Conservation (phyloP, 2,797 vertebrate genomes). For the Danio kyathit region DNA sequence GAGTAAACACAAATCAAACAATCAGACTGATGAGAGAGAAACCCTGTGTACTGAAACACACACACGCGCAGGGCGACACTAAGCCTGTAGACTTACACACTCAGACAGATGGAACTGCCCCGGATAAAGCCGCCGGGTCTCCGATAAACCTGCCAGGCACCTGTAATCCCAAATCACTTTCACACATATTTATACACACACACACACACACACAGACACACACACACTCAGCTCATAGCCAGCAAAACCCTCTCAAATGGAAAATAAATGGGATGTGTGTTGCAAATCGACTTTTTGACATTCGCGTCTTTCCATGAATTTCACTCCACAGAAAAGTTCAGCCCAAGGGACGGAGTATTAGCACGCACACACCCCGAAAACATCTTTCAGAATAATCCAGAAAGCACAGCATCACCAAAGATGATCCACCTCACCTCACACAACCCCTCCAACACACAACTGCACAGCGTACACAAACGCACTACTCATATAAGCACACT, state of each 20-base stretch:
- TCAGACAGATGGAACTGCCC: conserved; percentile 53
- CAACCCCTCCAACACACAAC: conserved; percentile 14
- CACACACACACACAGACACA: conserved; percentile 29
- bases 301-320: conserved; percentile 21
- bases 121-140: conserved; percentile 60
- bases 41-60: neutral
- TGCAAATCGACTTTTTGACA: conserved; percentile 39
- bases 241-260: conserved; percentile 11
- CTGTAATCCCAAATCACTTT: conserved; percentile 68
- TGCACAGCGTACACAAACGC: too few relatives aligned
- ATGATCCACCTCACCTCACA: conserved; percentile 2
- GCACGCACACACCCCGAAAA: conserved; percentile 4
- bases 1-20: conserved; percentile 28
- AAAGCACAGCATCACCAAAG: conserved; percentile 9
- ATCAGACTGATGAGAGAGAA: conserved; percentile 27
- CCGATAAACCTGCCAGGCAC: conserved; percentile 68
- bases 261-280: conserved; percentile 33
- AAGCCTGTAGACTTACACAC: conserved; percentile 42
- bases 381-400: conserved; percentile 13
- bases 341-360: neutral
- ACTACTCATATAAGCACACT: too few relatives aligned
- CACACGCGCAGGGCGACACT: conserved; percentile 31
- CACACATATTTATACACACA: conserved; percentile 48
- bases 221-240: conserved; percentile 25
- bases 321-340: conserved; percentile 24